Evolutionary conservation across 2,888 invertebrate species (phyloP).

Genomic region (Tachystola acroxantha): DNA sequence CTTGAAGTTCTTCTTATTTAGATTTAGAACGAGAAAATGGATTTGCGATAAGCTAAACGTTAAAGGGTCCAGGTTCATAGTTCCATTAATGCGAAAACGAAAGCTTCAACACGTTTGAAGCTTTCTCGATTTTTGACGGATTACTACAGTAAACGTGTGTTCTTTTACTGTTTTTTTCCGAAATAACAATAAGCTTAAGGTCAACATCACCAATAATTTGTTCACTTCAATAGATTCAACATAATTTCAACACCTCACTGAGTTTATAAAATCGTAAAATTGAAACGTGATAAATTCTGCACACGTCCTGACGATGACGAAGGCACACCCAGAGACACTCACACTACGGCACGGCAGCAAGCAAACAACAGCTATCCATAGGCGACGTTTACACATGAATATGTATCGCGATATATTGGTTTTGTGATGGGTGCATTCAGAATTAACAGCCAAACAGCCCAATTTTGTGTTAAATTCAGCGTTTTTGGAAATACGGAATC

Average conservation of each 20-base stretch:
- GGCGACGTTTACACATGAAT: no score
- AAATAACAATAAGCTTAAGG: conserved; percentile 64
- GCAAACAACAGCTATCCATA: no score
- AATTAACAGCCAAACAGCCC: no score
- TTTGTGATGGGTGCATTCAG: no score
- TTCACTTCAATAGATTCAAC: conserved; percentile 58
- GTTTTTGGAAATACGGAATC: no score
- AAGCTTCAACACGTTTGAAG: conserved; percentile 97
- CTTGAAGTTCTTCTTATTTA: conserved; percentile 97
- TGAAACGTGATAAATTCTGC: conserved; percentile 25
- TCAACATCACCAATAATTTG: conserved; percentile 73
- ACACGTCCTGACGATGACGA: conserved; percentile 63
- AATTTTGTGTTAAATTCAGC: no score
- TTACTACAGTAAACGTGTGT: conserved; percentile 71
- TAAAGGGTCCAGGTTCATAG: conserved; percentile 99
- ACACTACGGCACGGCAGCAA: conserved; percentile 9
- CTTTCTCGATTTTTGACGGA: conserved; percentile 90
- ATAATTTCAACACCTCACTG: conserved; percentile 52
- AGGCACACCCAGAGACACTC: conserved; percentile 28
- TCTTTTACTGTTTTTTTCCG: conserved; percentile 63
- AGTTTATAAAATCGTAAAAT: conserved; percentile 23
- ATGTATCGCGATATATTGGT: no score
- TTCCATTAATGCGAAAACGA: conserved; percentile 95
- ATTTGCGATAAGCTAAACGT: conserved; percentile 99
- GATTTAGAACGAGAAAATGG: conserved; percentile 96